phyloP scores from a whole-genome alignment of 2,888 invertebrate genomes.

The Autographa pulchrina region DNA sequence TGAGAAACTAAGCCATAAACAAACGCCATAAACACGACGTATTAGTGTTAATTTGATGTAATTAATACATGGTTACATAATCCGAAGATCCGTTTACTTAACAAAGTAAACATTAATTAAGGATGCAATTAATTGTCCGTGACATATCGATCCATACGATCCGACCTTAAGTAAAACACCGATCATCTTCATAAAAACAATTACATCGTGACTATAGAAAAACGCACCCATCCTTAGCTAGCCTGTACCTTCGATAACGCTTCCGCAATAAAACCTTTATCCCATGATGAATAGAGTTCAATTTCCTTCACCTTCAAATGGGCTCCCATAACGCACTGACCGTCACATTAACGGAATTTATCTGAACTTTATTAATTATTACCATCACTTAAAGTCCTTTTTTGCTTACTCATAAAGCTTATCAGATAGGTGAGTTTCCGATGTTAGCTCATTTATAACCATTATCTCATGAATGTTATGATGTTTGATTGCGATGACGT shows the following conservation, averaged over 20 bases:
- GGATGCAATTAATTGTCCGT: constrained; percentile 51
- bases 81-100: constrained; percentile 24
- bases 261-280: constrained; percentile 51
- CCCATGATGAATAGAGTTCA: constrained; percentile 43
- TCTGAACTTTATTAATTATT: constrained; percentile 23
- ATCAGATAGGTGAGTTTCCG: constrained; percentile 57
- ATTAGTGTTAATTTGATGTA: constrained; percentile 17
- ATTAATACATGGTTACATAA: constrained; percentile 35
- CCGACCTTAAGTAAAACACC: constrained; percentile 18
- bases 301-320: constrained; percentile 52
- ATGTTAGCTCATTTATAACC: constrained; percentile 66
- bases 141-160: constrained; percentile 45
- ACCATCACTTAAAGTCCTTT: constrained; percentile 12
- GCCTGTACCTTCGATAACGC: constrained; percentile 22
- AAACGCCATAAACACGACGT: neutral
- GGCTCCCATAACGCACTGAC: constrained; percentile 48
- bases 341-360: constrained; percentile 19
- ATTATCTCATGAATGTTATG: constrained; percentile 66
- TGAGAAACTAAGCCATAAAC: neutral
- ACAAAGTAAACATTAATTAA: constrained; percentile 49
- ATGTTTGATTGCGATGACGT: constrained; percentile 59
- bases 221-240: constrained; percentile 20
- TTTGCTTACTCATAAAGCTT: constrained; percentile 28
- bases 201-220: constrained; percentile 30
- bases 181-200: constrained; percentile 14